phyloP scores from a whole-genome alignment of 2,888 invertebrate genomes.

The Alcis repandata region DNA sequence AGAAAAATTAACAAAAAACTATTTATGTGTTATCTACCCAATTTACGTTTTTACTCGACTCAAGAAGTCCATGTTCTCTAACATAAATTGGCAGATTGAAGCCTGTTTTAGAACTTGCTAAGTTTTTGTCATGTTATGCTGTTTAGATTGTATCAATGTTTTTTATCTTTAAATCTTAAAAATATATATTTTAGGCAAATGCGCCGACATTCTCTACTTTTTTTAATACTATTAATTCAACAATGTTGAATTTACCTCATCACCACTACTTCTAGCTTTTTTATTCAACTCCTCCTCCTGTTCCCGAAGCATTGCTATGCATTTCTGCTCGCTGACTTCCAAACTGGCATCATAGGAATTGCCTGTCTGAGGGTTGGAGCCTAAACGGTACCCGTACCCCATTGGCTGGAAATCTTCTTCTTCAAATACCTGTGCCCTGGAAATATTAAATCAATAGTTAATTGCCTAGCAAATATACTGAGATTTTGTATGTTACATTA shows the following conservation, averaged over 20 bases:
- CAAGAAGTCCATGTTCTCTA: too few relatives aligned
- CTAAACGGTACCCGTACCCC: constrained; percentile 95
- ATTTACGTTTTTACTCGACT: too few relatives aligned
- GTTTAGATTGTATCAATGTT: too few relatives aligned
- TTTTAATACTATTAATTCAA: background rate
- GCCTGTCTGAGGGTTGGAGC: constrained; percentile 80
- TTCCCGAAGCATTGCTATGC: constrained; percentile 93
- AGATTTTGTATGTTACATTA: too few relatives aligned
- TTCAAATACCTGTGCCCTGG: constrained; percentile 94
- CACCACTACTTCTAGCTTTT: constrained; percentile 87
- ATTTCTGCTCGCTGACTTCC: constrained; percentile 93
- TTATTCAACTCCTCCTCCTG: constrained; percentile 96
- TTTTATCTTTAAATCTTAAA: too few relatives aligned
- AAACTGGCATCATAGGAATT: constrained; percentile 84
- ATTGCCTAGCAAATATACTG: too few relatives aligned
- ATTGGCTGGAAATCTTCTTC: constrained; percentile 99
- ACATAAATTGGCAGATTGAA: background rate
- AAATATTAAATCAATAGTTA: constrained; percentile 46
- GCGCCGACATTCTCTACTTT: too few relatives aligned
- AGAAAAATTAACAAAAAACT: too few relatives aligned
- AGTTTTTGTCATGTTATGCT: too few relatives aligned
- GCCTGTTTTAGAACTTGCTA: too few relatives aligned
- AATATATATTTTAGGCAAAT: too few relatives aligned
- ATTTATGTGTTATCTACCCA: too few relatives aligned
- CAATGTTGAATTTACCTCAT: constrained; percentile 81